phyloP scores from a whole-genome alignment of 1,140 invertebrate genomes.

The Drosophila lowei region DNA sequence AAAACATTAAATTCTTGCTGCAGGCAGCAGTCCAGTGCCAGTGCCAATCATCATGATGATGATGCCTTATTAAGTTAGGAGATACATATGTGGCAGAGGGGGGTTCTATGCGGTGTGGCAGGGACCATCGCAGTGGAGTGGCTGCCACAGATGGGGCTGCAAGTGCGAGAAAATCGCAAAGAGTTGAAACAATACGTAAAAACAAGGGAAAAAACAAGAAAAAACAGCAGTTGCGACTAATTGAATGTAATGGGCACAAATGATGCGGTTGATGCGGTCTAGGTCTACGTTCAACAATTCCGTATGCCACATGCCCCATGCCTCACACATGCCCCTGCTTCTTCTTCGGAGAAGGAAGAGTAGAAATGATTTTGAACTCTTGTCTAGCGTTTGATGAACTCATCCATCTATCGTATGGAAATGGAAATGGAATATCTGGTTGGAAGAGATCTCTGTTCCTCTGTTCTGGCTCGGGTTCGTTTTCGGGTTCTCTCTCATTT shows the following conservation, averaged over 20 bases:
- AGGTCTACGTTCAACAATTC: constrained; percentile 16
- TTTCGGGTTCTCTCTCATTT: constrained; percentile 23
- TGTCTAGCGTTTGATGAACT: constrained; percentile 73
- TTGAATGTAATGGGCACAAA: constrained; percentile 81
- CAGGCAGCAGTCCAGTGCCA: constrained; percentile 27
- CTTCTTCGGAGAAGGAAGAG: neutral
- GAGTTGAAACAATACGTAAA: constrained; percentile 38
- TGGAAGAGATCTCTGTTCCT: constrained; percentile 25
- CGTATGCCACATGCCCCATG: constrained; percentile 5
- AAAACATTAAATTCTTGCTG: constrained; percentile 42
- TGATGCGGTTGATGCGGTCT: constrained; percentile 60
- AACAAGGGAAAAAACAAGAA: neutral
- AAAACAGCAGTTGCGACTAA: constrained; percentile 66
- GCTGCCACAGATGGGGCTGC: constrained; percentile 16
- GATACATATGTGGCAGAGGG: neutral
- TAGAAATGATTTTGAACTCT: constrained; percentile 66
- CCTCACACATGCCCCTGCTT: constrained; percentile 9
- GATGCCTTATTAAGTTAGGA: constrained; percentile 60
- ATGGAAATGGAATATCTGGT: constrained; percentile 41
- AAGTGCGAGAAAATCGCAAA: constrained; percentile 73
- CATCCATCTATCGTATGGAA: constrained; percentile 64
- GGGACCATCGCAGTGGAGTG: neutral
- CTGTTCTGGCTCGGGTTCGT: neutral
- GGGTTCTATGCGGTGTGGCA: neutral
- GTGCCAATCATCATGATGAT: constrained; percentile 32